Base-by-base conservation (phyloP, 1,140 invertebrate genomes). In the Bombus superbus region DNA sequence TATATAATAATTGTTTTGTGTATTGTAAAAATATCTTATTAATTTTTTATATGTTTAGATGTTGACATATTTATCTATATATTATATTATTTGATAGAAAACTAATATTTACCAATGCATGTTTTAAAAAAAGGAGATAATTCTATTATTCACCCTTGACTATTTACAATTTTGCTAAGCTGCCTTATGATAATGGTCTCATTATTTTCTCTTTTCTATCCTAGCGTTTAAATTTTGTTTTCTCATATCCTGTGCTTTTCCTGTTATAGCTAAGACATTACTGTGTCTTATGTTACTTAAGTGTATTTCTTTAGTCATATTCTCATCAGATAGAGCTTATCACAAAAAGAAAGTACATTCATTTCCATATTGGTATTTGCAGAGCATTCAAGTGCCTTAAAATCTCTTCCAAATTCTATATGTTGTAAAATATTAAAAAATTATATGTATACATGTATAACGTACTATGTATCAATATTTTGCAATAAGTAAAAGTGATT, bases 381-480 rank as follows among this genome's bases (percentile, higher is more conserved):
- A 84, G 79, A 87, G n/a, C 78, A 89, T 85, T 79, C 59, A 72
- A 87, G 92, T 93, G 92, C 92, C 92, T 94, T 94, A 72, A 72
- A 88, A 82, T 87, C 42, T 89, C 76, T 92, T 87, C 72, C 86
- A 74, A 85, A 68, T 79, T 91, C 32, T 44, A 42, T 81, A 66
- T 81, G 78, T 38, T 71, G 72, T 86, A 88, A 74, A 62, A 87
- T 38, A 78, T 86, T 83, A 74, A 86, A 75, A 11, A 82, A 59
- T 88, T 83, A 86, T 90, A 62, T 89, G 77, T 76, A 59, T n/a
- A 59, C 76, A 66, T 59, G 2, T 68, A 68, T 86, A 86, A 92
- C 76, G 85, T 91, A 89, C 62, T 86, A 89, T 91, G 85, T 92
- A 92, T 77, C 86, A 85, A 89, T 92, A 81, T 92, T 92, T 92